Base-by-base conservation (phyloP, 1,140 invertebrate species). In the Macrobrachium nipponense region DNA sequence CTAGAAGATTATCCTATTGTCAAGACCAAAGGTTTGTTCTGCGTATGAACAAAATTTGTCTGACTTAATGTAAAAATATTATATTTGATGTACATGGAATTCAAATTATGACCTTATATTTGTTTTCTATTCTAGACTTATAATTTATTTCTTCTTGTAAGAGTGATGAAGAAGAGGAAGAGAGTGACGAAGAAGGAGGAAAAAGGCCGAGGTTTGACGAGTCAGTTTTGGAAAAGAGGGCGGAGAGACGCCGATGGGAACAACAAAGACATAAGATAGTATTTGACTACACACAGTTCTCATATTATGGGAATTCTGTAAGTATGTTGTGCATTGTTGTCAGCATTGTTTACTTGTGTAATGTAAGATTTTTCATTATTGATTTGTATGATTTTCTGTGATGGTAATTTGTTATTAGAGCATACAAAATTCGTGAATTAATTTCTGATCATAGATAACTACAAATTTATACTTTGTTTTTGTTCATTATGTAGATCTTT, bases 281-380 rank as follows among this genome's bases (percentile, higher is more conserved):
- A 91, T 97, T 97, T 91, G 95, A 98, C 90, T 99, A 99, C 90
- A 94, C 94, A 44, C 96, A 98, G 90, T 98, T 97, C 89, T 96
- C 95, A 87, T 97, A 95, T 89, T 97, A 96, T 96, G n/a, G 95
- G 62, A 68, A 58, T 14, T 86, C 84, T 10, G 84, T 97, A 92
- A 93, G 93, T 51, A n/a, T n/a, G 36, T 12, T 51, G 58, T n/a
- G 58, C n/a, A 2, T 36, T 36, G 27, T 36, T 23, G 5, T 78
- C 18, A 60, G n/a, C n/a, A 10, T 14, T 68, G 15, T 20, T n/a
- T 8, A 3, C 8, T 23, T 68, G 20, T 14, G n/a, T 2, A 5
- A 10, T 17, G 8, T n/a, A n/a, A 5, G 18, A 10, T 68, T 68
- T 20, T n/a, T 68, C 4, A 4, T 68, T 68, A 68, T 66, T 5